Base-by-base conservation (phyloP, 1,140 invertebrate species). In the Brachionus plicatilis region DNA sequence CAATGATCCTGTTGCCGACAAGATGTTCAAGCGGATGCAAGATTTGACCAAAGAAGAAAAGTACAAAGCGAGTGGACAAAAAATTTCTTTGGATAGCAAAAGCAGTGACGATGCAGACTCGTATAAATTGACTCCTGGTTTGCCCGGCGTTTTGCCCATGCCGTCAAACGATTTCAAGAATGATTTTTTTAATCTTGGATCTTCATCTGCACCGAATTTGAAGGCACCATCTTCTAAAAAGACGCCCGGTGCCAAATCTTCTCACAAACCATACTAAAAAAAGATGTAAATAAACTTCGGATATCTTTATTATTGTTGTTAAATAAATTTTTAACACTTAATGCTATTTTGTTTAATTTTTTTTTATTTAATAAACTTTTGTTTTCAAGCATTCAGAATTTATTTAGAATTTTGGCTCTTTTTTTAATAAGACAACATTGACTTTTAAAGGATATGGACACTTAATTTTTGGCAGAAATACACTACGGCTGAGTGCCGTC, bases 1-100 rank as follows among this genome's bases (percentile, higher is more conserved):
- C 0, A 99, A 99, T 90, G 98, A 99, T 92, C 98, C 97, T 1
- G 97, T 99, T 4, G 98, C 98, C 65, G 96, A 99, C 86, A 99
- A 99, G 89, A 90, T 99, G 27, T 93, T 99, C 91, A 93, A 95
- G 84, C 91, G 96, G 95, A 50, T 95, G 68, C 87, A 94, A 12
- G 94, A 94, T 2, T 94, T 99, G 93, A 97, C 97, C 0, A 95
- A 95, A 75, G 89, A 99, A 11, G 95, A 96, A 72, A 93, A 96
- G 0, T 27, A 20, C 8, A 68, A 83, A 56, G 47, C 66, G 29
- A 41, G 43, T 68, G 60, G 56, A 14, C 8, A 17, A 27, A 76
- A 72, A 17, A 41, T 53, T 27, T 45, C 24, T 1, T 68, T 33
- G n/a, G 56, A 68, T 11, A 14, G 14, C 9, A 68, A 66, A 68